Evolutionary conservation across 35 echinoderm and acorn worm species (phyloP), one percentile per base, ranked within the genome.

Genomic region (Apostichopus japonicus): DNA sequence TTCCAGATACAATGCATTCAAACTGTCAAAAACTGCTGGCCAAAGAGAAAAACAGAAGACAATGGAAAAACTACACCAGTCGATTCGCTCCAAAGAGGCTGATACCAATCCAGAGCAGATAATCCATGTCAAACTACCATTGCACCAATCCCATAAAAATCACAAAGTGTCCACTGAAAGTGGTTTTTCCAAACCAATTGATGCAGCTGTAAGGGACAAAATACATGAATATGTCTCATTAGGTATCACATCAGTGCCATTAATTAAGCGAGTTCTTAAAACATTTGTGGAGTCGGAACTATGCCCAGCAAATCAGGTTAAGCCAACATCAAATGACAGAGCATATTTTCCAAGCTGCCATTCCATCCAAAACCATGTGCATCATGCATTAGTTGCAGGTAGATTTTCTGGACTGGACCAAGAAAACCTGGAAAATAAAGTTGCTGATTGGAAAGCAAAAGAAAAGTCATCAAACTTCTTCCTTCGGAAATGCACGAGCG

Each of bases 91-190:
- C 16, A 17, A 65, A 10, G 16, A 17, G 9, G 16, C 62, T 65
- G 10, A 65, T 10, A 17, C 9, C 62, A 44, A 44, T 6, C 16
- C 62, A 65, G 62, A 10, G 10, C 62, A 65, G 62, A 65, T 65
- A 65, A 79, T 79, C 51, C 78, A 79, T 79, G 78, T 79, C 19
- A 79, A 33, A 52, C 24, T 79, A 11, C 78, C 78, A 5, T 24
- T 79, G 78, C 19, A 6, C 51, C 11, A 4, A 25, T 24, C 78
- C 51, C 78, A 79, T 79, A 24, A 79, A 79, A 79, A 79, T 79
- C 78, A 79, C 51, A 14, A 6, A 79, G 19, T 79, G 21, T 79
- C 78, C 27, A 24, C 8, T 13, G 78, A 24, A 33, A 79, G n/a
- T 25, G 21, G 23, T 79, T 79, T 79, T 33, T 79, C 78, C 9